These are phyloP conservation scores for Drosophila burlai DNA, from an alignment of 1,140 invertebrate genomes.

Conservation along the genomic window DNA sequence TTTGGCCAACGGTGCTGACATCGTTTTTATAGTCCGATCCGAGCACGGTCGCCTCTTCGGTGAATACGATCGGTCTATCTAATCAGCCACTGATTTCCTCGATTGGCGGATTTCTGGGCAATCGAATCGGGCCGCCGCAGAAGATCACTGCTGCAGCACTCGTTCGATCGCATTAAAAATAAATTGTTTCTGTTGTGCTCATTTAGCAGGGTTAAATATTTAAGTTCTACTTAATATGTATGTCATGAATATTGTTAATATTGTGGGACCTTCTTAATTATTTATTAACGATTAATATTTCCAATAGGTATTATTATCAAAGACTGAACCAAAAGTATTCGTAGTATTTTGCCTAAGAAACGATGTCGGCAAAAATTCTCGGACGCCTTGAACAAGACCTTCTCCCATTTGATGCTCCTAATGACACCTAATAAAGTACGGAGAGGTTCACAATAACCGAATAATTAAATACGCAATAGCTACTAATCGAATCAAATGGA, in stretches of 20 bases:
- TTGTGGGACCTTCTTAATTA: too few relatives aligned
- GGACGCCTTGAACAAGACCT: too few relatives aligned
- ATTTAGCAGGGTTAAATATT: background rate
- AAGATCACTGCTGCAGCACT: background rate
- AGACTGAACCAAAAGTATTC: too few relatives aligned
- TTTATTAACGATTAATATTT: too few relatives aligned
- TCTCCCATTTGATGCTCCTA: too few relatives aligned
- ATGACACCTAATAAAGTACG: too few relatives aligned
- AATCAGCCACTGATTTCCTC: slow-evolving; percentile 25
- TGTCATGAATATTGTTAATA: too few relatives aligned
- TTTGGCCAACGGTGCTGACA: slow-evolving; percentile 19
- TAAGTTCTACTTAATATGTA: background rate
- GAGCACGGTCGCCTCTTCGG: background rate
- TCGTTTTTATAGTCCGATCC: slow-evolving; percentile 60
- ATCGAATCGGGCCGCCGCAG: background rate
- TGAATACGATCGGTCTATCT: slow-evolving; percentile 45
- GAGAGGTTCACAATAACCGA: background rate
- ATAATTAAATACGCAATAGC: background rate
- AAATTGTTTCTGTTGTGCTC: background rate
- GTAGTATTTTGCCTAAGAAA: too few relatives aligned
- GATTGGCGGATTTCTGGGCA: background rate
- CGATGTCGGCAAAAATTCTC: too few relatives aligned
- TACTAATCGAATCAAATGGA: background rate
- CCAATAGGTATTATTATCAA: too few relatives aligned
- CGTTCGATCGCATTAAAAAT: background rate